phyloP scores from a whole-genome alignment of 2,113 vertebrate species.

The Rhineura floridana region DNA sequence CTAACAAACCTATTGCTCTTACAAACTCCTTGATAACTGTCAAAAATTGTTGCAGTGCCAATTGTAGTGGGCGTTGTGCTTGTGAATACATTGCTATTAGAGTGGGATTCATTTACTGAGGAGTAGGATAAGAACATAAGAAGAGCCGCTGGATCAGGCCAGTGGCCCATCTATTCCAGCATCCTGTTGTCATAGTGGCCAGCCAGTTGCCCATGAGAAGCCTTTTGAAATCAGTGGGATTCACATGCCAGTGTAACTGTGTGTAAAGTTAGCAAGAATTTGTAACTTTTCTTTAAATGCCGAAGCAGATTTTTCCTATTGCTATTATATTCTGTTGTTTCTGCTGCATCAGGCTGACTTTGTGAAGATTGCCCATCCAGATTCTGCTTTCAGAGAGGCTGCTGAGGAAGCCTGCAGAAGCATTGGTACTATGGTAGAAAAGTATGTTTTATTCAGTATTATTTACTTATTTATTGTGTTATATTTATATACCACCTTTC shows the following conservation, averaged over 20 bases:
- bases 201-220: too few relatives aligned
- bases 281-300: not conserved
- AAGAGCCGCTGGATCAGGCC: too few relatives aligned
- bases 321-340: constrained; percentile 5
- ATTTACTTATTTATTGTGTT: not conserved
- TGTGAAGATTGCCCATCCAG: constrained; percentile 94
- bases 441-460: constrained; percentile 74
- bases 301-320: constrained; percentile 19
- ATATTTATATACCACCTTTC: too few relatives aligned
- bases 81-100: not conserved
- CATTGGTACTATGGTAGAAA: constrained; percentile 93
- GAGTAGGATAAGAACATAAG: too few relatives aligned
- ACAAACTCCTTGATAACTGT: not conserved
- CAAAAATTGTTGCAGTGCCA: not conserved
- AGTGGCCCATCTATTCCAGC: too few relatives aligned
- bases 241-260: not conserved
- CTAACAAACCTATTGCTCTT: not conserved
- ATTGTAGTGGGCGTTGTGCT: not conserved
- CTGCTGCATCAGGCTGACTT: constrained; percentile 88
- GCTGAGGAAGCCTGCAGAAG: constrained; percentile 91
- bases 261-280: not conserved
- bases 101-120: not conserved
- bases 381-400: constrained; percentile 88
- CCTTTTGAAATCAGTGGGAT: not conserved
- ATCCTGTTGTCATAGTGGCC: too few relatives aligned